These are phyloP conservation scores for Calephelis nemesis DNA, from an alignment of 1,140 invertebrate genomes.

Conservation along the genomic window DNA sequence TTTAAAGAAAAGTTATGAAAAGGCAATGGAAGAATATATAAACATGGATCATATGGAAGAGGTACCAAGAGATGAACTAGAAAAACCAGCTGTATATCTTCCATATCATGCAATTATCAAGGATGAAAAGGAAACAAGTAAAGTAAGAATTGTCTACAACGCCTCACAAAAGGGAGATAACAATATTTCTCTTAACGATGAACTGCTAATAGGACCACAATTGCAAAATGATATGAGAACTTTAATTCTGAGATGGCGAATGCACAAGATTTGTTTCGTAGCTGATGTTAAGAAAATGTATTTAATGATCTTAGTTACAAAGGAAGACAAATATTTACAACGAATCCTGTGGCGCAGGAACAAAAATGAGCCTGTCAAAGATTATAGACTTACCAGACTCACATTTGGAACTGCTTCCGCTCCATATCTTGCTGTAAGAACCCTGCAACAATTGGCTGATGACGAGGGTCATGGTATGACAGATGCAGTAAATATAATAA, in stretches of 20 bases:
- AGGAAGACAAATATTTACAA: slow-evolving; percentile 20
- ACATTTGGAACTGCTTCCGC: slow-evolving; percentile 21
- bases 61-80: no score
- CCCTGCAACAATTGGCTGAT: background rate
- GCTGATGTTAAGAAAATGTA: slow-evolving; percentile 20
- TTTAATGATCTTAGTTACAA: slow-evolving; percentile 11
- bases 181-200: slow-evolving; percentile 24
- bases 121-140: slow-evolving; percentile 37
- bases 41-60: no score
- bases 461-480: background rate
- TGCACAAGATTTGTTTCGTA: slow-evolving; percentile 9
- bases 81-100: no score
- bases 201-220: slow-evolving; percentile 24
- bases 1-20: no score
- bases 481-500: background rate
- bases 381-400: slow-evolving; percentile 18
- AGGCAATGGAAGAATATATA: no score
- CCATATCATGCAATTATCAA: slow-evolving; percentile 37
- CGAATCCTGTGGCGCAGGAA: slow-evolving; percentile 19
- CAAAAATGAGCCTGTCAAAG: slow-evolving; percentile 16
- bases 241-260: slow-evolving; percentile 19
- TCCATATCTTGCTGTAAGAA: slow-evolving; percentile 15
- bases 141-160: slow-evolving; percentile 35
- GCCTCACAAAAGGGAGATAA: slow-evolving; percentile 30
- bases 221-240: slow-evolving; percentile 20